Percentiles rank a stretch among this genome's conserved stretches.
Conservation (phyloP, 2,888 invertebrate species). For the Drosophila borealis region DNA sequence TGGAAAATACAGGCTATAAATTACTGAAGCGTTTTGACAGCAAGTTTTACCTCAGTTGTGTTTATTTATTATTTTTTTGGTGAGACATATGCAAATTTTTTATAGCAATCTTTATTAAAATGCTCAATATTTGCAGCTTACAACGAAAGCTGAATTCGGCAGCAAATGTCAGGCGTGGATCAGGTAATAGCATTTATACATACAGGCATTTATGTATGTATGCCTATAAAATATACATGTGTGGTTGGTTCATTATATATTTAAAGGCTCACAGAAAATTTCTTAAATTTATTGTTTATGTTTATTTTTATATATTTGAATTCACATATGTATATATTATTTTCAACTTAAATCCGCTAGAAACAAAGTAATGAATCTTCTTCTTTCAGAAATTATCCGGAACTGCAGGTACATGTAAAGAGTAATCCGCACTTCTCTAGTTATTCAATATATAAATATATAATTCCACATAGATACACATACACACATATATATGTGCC, state of each 20-base stretch:
- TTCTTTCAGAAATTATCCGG: slow-evolving; percentile 80
- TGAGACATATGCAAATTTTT: slow-evolving; percentile 42
- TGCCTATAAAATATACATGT: slow-evolving; percentile 25
- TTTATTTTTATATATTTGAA: background rate
- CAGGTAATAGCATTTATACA: slow-evolving; percentile 87
- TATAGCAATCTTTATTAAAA: slow-evolving; percentile 6
- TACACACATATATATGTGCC: background rate
- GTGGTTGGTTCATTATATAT: slow-evolving; percentile 7
- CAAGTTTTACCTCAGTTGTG: slow-evolving; percentile 61
- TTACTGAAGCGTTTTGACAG: slow-evolving; percentile 63
- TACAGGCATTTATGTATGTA: slow-evolving; percentile 42
- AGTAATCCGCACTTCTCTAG: slow-evolving; percentile 3
- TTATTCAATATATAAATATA: slow-evolving; percentile 5
- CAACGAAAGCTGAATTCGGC: slow-evolving; percentile 78
- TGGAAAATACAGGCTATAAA: slow-evolving; percentile 66
- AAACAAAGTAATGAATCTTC: slow-evolving; percentile 26
- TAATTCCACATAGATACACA: background rate
- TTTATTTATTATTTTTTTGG: slow-evolving; percentile 78
- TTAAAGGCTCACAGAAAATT: slow-evolving; percentile 12
- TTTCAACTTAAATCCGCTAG: background rate
- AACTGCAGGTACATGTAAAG: slow-evolving; percentile 78
- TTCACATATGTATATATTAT: background rate
- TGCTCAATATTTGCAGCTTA: slow-evolving; percentile 54
- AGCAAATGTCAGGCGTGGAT: slow-evolving; percentile 96
- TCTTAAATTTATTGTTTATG: background rate